Evolutionary conservation across 2,888 invertebrate genomes (phyloP).

Genomic region (Ennomos quercinarius): DNA sequence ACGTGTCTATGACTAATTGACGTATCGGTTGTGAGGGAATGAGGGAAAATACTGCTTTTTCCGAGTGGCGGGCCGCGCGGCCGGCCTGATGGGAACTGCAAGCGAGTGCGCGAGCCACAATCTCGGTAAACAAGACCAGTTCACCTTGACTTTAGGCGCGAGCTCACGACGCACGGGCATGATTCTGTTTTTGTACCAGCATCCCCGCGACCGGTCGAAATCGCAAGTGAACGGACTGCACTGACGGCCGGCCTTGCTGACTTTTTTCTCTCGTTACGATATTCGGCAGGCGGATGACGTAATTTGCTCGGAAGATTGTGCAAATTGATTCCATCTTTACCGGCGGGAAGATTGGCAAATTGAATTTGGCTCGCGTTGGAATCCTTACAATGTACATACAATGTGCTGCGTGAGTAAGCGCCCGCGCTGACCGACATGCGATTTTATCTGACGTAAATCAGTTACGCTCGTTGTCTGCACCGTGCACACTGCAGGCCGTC

Average conservation of each 20-base stretch:
- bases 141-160: conserved; percentile 78
- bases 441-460: conserved; percentile 38
- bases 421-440: conserved; percentile 32
- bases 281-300: conserved; percentile 73
- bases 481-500: conserved; percentile 45
- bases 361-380: conserved; percentile 58
- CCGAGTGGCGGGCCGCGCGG: not conserved
- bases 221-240: conserved; percentile 81
- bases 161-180: conserved; percentile 43
- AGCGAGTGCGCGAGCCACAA: conserved; percentile 32
- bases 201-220: conserved; percentile 67
- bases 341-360: conserved; percentile 61
- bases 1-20: conserved; percentile 67
- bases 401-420: conserved; percentile 43
- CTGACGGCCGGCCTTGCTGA: conserved; percentile 66
- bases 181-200: conserved; percentile 55
- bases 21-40: conserved; percentile 38
- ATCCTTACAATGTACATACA: conserved; percentile 32
- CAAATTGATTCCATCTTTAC: conserved; percentile 66
- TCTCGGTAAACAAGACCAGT: conserved; percentile 57
- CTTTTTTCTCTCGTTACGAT: conserved; percentile 69
- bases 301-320: conserved; percentile 66
- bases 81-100: conserved; percentile 20
- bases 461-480: conserved; percentile 42
- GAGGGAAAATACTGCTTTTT: conserved; percentile 8